Percentiles rank a stretch among this genome's conserved stretches.
These are phyloP conservation scores for Altica lythri DNA, from an alignment of 2,888 invertebrate genomes.

Conservation along the genomic window DNA sequence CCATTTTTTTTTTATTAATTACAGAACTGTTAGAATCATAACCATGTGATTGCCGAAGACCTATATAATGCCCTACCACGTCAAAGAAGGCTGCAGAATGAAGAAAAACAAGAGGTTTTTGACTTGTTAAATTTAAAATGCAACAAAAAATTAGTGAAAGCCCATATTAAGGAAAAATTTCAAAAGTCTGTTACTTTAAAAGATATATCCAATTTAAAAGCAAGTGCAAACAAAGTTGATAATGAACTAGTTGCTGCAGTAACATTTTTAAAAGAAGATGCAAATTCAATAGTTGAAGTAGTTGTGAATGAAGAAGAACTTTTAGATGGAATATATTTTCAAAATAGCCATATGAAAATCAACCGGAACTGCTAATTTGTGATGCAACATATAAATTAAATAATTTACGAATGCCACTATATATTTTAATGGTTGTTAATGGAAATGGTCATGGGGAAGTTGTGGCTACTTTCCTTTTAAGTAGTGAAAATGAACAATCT, in stretches of 20 bases:
- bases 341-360: background rate
- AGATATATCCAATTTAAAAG: constrained; percentile 8
- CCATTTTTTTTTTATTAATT: too few relatives aligned
- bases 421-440: constrained; percentile 16
- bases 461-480: constrained; percentile 20
- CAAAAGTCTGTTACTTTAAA: constrained; percentile 11
- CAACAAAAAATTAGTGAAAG: constrained; percentile 14
- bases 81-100: constrained; percentile 4
- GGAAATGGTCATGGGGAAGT: constrained; percentile 20
- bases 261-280: background rate
- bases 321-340: background rate
- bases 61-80: background rate
- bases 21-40: too few relatives aligned
- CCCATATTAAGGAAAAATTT: background rate
- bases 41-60: background rate
- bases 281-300: background rate
- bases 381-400: constrained; percentile 16
- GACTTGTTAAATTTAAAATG: constrained; percentile 9
- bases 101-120: constrained; percentile 1
- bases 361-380: constrained; percentile 4
- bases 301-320: constrained; percentile 4
- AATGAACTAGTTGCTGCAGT: background rate
- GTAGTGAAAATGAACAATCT: constrained; percentile 13
- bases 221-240: background rate
- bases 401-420: constrained; percentile 19